Percentiles rank a stretch among this genome's conserved stretches.
Conservation (phyloP, 1,140 invertebrate species). For the Nasonia vitripennis region DNA sequence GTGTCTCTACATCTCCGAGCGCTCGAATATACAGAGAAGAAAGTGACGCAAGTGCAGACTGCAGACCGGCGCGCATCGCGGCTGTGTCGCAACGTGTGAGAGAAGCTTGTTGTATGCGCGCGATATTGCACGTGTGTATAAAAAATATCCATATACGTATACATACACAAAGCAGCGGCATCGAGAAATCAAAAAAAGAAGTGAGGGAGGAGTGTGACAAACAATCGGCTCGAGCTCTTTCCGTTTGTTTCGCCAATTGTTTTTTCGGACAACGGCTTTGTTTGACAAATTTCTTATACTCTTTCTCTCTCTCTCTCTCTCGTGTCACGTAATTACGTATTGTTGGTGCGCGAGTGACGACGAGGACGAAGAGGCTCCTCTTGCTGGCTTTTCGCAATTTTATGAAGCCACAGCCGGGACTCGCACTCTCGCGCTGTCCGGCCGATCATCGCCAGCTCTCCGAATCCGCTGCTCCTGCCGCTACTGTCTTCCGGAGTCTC, state of each 20-base stretch:
- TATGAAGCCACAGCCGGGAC: background rate
- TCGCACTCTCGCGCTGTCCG: background rate
- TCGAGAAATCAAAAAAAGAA: background rate
- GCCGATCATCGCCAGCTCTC: background rate
- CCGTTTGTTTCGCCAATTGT: constrained; percentile 46
- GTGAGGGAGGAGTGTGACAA: constrained; percentile 6
- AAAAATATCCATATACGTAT: background rate
- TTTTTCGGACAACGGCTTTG: constrained; percentile 40
- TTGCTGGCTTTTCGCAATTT: constrained; percentile 2
- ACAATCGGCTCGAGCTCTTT: constrained; percentile 45
- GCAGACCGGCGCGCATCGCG: background rate
- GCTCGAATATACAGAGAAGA: background rate
- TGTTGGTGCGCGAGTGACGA: constrained; percentile 42
- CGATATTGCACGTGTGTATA: constrained; percentile 31
- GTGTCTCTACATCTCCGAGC: too few relatives aligned
- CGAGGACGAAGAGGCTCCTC: constrained; percentile 50
- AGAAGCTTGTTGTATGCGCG: background rate
- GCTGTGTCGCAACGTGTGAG: constrained; percentile 29
- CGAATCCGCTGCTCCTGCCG: background rate
- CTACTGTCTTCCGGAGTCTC: background rate
- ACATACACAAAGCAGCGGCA: background rate
- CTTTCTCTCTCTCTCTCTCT: background rate
- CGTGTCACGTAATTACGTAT: background rate
- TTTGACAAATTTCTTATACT: constrained; percentile 30
- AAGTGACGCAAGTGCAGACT: background rate